Base-by-base conservation (phyloP, 2,797 vertebrate species). In the Liasis olivaceus region DNA sequence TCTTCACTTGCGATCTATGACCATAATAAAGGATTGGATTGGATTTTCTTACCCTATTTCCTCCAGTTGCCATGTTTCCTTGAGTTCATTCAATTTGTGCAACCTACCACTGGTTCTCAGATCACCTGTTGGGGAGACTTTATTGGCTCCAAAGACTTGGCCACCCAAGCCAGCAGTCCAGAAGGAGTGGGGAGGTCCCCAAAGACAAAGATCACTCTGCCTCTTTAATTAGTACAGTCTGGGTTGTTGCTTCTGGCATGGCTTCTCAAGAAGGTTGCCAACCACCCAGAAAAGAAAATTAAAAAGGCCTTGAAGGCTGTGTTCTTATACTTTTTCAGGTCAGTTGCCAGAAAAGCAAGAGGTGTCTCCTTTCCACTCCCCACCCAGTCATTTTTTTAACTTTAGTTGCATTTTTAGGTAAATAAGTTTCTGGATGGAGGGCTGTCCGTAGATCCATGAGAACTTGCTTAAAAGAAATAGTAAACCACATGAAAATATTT, bases 181-280 rank as follows among this genome's bases (percentile, higher is more conserved):
- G 64, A 62, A 64, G 36, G 62, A 51, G 59, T n/a, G 59, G 17
- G 12, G 56, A 54, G 8, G 60, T 22, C 36, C 84, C 59, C 84
- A 9, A 51, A 63, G 3, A 31, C 28, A 87, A 90, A 87, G 22
- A 54, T 47, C 47, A 84, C 54, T 31, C 13, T 22, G 60, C 47
- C 72, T 85, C 20, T 85, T 77, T 87, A 87, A 90, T 90, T 77
- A 90, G 64, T 64, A 11, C 59, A 87, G 20, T 1, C 92, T 72
- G 64, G 28, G 47, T 60, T 91, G 69, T 63, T 85, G n/a, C 87
- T 63, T 87, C 84, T 93, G 64, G 92, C 64, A 62, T 42, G 28
- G 22, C 56, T 77, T 77, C n/a, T 66, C 54, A 69, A 64, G 9
- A 72, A 22, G 42, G 20, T 42, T 90, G 89, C 66, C 89, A 89